Base-by-base conservation (phyloP, 37 sponge, comb jelly and placozoan species). In the Haliclona indistincta region DNA sequence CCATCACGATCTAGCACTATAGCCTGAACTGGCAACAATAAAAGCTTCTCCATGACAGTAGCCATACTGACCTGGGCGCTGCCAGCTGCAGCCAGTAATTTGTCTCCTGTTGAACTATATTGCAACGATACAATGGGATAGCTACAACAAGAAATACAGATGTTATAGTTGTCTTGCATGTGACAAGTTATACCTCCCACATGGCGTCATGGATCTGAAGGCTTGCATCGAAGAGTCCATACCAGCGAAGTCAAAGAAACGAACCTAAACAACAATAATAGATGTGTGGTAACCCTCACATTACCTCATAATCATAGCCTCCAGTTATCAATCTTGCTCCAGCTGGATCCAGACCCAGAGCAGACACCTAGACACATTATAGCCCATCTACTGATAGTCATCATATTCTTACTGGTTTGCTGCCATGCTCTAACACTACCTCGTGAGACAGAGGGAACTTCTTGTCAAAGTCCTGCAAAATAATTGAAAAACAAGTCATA, bases 1-100 rank as follows among this genome's bases (percentile, higher is more conserved):
- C 96, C 95, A 90, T 95, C 94, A 70, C 95, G 68, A 49, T 95
- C 96, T 51, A 95, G 45, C 36, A 95, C 96, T 63, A 90, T 89
- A 23, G 89, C 97, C 85, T 85, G 45, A 1, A 79, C n/a, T n/a
- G n/a, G n/a, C 11, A 34, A 67, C 26, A 51, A 29, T 8, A 63
- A 74, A 11, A 38, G 60, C 6, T 6, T 58, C 23, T 6, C 22
- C 60, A 58, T 5, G 20, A 22, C 28, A 35, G 3, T 56, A 55
- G 6, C 13, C 33, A 39, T 13, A 37, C 38, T 10, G 51, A 85
- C 83, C 79, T 97, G 91, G n/a, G 98, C 89, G 70, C 74, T 88
- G 19, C 92, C 94, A 39, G 94, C 32, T 11, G 89, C 83, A 22
- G 94, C 81, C 4, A 94, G 72, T 32, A 97, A 73, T 29, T 71